Evolutionary conservation across 2,888 invertebrate genomes (phyloP), one percentile per base, ranked within the genome.

Genomic region (Ariolimax columbianus): DNA sequence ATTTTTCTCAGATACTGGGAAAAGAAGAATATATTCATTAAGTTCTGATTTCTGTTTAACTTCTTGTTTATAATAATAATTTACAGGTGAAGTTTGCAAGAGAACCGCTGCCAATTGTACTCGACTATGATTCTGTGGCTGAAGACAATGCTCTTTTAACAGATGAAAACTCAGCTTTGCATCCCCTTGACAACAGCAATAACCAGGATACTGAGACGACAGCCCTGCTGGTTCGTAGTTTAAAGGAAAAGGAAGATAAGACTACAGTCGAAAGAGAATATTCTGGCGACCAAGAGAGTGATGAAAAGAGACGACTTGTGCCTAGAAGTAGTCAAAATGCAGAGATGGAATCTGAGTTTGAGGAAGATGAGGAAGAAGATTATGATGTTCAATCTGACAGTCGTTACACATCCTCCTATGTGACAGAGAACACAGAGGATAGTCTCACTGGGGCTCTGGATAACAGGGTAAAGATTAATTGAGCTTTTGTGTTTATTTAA

Each of bases 341-440:
- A 0, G 72, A 73, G 33, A 80, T 55, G 30, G 81, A 82, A 40
- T 86, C 80, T 36, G 81, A 83, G 11, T 79, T 30, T 36, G 87
- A 87, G 66, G 84, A 86, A 26, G 84, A 82, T 14, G 83, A 85
- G 33, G 85, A 87, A 30, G 88, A 87, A 51, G 88, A 88, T 73
- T 83, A 83, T 59, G 89, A 89, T 77, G 84, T 85, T 23, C 88
- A 89, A 70, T 88, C 90, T 0, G 92, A 91, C 55, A 92, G 92
- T 87, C 89, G 91, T 43, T 91, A 91, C 72, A 90, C 92, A 0
- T 93, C 93, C 9, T 92, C 92, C 83, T 92, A 91, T 84, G 89
- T 92, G 77, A 93, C 93, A 9, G 93, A 93, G 82, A 91, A 91
- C 84, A 92, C 93, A 3, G 91, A 92, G 40, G 93, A 93, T 85